Evolutionary conservation across 2,797 vertebrate species (phyloP), one percentile per base, ranked within the genome.

Genomic region (Acanthiza pusilla): DNA sequence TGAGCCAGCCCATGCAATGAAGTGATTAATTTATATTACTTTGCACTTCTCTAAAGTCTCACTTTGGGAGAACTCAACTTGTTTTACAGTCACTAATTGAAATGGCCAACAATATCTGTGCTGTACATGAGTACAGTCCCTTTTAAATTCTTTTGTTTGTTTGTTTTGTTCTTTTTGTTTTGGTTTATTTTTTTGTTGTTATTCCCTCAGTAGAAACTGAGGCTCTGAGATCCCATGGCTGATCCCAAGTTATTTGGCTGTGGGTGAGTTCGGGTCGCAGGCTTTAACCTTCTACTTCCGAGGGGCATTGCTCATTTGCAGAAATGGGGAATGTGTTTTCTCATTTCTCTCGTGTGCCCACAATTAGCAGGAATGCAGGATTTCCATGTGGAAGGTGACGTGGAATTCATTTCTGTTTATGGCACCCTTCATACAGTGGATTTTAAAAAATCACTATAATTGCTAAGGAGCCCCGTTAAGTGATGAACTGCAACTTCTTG

Each of bases 1-100:
- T 65, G 57, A 92, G 65, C 45, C 55, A 88, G 67, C 48, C 50
- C 36, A 61, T 43, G 62, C 92, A 93, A 85, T 60, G 61, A 38
- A 85, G 88, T 94, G 91, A 92, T 96, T 96, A 94, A 96, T 95
- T 94, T 88, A 72, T 91, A 85, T 91, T 89, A 93, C 78, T 96
- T 91, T 82, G 81, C 90, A 75, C 72, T 95, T 93, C 80, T 89
- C 53, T 87, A 70, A 94, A 96, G 74, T 94, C 90, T 96, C 81
- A 74, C 68, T 94, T 94, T 85, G 93, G 88, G 94, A 82, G 71
- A 87, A 61, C 65, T 92, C 57, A 38, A 73, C 42, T 29, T 85
- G 68, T 90, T 96, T 96, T 97, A 91, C 89, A 89, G 80, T 86
- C 14, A 2, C 47, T 91, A 58, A 87, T 93, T 91, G 68, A 91